These are phyloP conservation scores for Brachionus calyciflorus DNA, from an alignment of 1,140 invertebrate species.

Conservation along the genomic window DNA sequence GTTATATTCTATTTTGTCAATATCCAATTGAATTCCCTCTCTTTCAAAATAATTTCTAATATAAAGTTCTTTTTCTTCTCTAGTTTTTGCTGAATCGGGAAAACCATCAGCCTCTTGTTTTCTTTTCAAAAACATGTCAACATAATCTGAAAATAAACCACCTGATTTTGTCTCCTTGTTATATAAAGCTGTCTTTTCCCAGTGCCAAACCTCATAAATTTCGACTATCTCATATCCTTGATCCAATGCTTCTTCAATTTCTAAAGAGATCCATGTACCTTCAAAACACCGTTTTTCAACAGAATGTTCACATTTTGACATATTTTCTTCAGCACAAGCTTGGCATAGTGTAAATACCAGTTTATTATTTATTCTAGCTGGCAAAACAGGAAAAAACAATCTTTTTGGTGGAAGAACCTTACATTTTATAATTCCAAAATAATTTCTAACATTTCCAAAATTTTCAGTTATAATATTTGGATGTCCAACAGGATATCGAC, in stretches of 20 bases:
- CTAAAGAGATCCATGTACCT: conserved; percentile 57
- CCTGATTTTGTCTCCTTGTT: too few relatives aligned
- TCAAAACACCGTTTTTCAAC: conserved; percentile 54
- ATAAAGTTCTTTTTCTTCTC: conserved; percentile 49
- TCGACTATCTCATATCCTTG: conserved; percentile 55
- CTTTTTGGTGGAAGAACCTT: too few relatives aligned
- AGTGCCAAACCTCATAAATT: conserved; percentile 58
- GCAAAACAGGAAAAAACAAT: conserved; percentile 45
- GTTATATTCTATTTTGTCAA: conserved; percentile 54
- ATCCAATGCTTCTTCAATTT: conserved; percentile 55
- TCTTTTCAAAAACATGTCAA: conserved; percentile 50
- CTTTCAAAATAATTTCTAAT: conserved; percentile 52
- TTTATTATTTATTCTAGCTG: too few relatives aligned
- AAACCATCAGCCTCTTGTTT: conserved; percentile 50
- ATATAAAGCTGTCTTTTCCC: conserved; percentile 49
- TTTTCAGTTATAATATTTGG: conserved; percentile 53
- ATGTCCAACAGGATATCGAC: conserved; percentile 55
- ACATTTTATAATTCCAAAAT: conserved; percentile 48
- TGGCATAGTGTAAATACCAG: conserved; percentile 50
- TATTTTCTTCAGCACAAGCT: conserved; percentile 47
- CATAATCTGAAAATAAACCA: too few relatives aligned
- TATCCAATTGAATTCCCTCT: conserved; percentile 58
- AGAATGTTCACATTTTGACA: conserved; percentile 38
- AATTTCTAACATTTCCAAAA: conserved; percentile 48
- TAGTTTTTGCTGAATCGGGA: conserved; percentile 48